A percentile compares a stretch with the other conserved stretches of the same genome.
Conservation (phyloP, 2,113 vertebrate species). For the Odontesthes bonariensis region DNA sequence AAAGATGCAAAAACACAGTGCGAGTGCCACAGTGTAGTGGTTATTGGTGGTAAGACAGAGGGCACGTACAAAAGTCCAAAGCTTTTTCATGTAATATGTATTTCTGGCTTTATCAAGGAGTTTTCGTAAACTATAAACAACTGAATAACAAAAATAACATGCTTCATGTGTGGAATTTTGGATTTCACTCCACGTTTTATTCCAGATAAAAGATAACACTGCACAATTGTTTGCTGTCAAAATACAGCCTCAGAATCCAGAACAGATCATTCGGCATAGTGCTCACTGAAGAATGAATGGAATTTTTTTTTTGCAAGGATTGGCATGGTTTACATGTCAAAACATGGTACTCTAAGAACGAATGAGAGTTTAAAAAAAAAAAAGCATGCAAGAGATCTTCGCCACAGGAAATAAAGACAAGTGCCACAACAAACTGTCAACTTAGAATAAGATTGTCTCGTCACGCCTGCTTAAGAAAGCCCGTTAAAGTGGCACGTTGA, state of each 20-base stretch:
- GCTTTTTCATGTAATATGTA: conserved; percentile 17
- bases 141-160: conserved; percentile 8
- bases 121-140: conserved; percentile 8
- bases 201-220: conserved; percentile 42
- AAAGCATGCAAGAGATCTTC: conserved; percentile 62
- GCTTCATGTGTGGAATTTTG: conserved; percentile 9
- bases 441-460: conserved; percentile 67
- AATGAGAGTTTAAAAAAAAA: conserved; percentile 37
- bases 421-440: conserved; percentile 74
- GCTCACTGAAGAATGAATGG: conserved; percentile 32
- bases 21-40: conserved; percentile 41
- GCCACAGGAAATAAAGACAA: conserved; percentile 71
- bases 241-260: conserved; percentile 51
- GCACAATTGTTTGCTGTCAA: conserved; percentile 65
- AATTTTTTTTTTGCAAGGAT: conserved; percentile 34
- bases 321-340: conserved; percentile 65
- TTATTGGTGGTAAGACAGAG: conserved; percentile 15
- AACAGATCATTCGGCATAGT: conserved; percentile 42
- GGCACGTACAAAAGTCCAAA: not conserved
- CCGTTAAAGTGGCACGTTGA: conserved; percentile 68
- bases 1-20: conserved; percentile 50
- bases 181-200: conserved; percentile 15
- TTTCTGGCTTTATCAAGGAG: conserved; percentile 8
- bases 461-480: conserved; percentile 69
- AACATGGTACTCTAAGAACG: conserved; percentile 54